Evolutionary conservation across 2,888 invertebrate species (phyloP).

Genomic region (Notodonta dromedarius): DNA sequence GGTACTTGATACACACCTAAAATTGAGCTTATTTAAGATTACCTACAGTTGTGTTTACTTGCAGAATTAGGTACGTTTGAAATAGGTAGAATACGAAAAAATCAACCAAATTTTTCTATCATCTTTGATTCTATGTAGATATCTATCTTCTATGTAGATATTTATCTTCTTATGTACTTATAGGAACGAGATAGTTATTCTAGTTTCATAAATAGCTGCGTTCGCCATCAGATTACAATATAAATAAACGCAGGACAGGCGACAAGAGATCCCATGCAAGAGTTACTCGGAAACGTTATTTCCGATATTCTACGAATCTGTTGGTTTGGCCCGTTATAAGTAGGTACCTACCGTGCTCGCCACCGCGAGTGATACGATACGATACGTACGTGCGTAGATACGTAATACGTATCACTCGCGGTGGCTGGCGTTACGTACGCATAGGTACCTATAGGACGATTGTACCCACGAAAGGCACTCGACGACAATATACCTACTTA

Average conservation of each 20-base stretch:
- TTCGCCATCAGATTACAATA: conserved; percentile 60
- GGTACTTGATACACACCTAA: too few relatives aligned
- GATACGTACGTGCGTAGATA: too few relatives aligned
- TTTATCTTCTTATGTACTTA: conserved; percentile 1
- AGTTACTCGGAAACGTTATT: conserved; percentile 80
- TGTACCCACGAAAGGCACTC: too few relatives aligned
- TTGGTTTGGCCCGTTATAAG: too few relatives aligned
- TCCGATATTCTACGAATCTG: conserved; percentile 72
- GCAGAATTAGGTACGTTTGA: background rate
- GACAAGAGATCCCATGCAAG: conserved; percentile 73
- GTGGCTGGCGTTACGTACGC: too few relatives aligned
- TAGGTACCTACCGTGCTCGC: too few relatives aligned
- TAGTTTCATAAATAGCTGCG: conserved; percentile 40
- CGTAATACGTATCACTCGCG: too few relatives aligned
- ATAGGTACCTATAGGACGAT: too few relatives aligned
- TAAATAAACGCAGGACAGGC: conserved; percentile 47
- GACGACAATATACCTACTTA: too few relatives aligned
- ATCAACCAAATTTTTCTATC: conserved; percentile 24
- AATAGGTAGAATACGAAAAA: too few relatives aligned
- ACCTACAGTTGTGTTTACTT: background rate
- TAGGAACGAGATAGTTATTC: conserved; percentile 27
- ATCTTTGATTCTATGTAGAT: conserved; percentile 28
- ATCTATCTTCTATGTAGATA: conserved; percentile 11
- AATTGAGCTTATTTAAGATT: too few relatives aligned
- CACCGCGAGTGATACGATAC: too few relatives aligned